Evolutionary conservation across 2,888 invertebrate genomes (phyloP), one percentile per base, ranked within the genome.

Genomic region (Phaonia tiefii): DNA sequence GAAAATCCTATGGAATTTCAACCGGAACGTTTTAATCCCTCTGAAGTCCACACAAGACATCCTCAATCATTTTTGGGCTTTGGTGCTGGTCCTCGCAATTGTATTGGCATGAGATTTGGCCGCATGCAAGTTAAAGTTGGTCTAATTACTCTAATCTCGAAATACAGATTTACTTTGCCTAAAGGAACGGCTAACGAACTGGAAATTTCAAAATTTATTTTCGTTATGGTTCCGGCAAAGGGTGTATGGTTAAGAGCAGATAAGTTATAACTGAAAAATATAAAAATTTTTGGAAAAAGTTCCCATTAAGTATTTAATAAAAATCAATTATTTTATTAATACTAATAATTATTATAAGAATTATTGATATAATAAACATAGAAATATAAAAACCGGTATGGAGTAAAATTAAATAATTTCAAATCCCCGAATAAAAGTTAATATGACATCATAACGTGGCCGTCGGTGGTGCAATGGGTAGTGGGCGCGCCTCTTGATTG

Each of bases 21-120:
- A 42, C 92, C 92, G 0, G 91, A 92, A 67, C 86, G 92, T 46
- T 92, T 92, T 70, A 86, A 83, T n/a, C 42, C 87, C 0, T 87
- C 87, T 17, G 87, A 88, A 37, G 83, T 85, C 2, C 79, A 83
- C 20, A 79, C 85, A 10, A 85, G 89, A 2, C 87, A 88, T 83
- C 85, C 89, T 0, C 86, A 86, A 54, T 84, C 89, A 1, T 91
- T 89, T 71, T 83, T 91, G 1, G 90, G 91, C 4, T 91, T 91
- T 31, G 89, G 89, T 1, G 88, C 88, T 74, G 90, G 89, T 0
- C 89, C 89, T 0, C 82, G 89, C 0, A 88, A 87, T 80, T 89
- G 89, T 75, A 88, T 89, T 69, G 89, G 89, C 0, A n/a, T 85
- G 37, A 83, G 88, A 11, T 89, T 89, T 66, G 89, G 84, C 0